Evolutionary conservation across 2,113 vertebrate genomes (phyloP).

Genomic region (Collichthys lucidus): DNA sequence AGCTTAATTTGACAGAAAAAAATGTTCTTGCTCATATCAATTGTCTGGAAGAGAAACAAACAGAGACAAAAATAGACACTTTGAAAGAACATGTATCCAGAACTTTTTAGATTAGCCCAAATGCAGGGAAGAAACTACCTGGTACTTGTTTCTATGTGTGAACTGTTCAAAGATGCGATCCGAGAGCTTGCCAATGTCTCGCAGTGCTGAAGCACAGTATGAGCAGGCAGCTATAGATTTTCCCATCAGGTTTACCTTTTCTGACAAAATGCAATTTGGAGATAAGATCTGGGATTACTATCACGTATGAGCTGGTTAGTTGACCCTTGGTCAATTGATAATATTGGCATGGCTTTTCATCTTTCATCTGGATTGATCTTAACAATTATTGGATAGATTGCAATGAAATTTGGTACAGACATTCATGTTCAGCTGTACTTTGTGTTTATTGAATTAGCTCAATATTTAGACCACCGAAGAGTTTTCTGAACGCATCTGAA

Average conservation of each 20-base stretch:
- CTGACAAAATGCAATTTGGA: no score
- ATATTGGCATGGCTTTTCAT: neutral
- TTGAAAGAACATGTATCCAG: neutral
- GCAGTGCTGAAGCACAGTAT: no score
- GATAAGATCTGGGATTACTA: no score
- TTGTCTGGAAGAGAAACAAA: neutral
- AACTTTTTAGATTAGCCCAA: neutral
- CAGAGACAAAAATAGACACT: neutral
- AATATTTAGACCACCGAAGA: neutral
- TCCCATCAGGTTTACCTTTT: neutral
- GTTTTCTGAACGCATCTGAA: neutral
- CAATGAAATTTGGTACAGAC: no score
- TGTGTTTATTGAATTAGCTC: neutral
- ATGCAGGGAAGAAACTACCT: neutral
- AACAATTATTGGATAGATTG: no score
- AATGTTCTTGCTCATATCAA: neutral
- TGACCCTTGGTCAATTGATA: neutral
- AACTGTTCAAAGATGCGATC: neutral
- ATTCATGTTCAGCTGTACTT: no score
- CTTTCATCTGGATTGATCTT: neutral
- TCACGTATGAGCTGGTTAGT: neutral
- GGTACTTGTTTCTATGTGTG: no score
- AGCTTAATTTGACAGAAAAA: slow-evolving; percentile 8
- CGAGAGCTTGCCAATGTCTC: no score
- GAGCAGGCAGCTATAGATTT: no score